These are phyloP conservation scores for Pterocles burchelli DNA, from an alignment of 2,113 vertebrate genomes.

Conservation along the genomic window DNA sequence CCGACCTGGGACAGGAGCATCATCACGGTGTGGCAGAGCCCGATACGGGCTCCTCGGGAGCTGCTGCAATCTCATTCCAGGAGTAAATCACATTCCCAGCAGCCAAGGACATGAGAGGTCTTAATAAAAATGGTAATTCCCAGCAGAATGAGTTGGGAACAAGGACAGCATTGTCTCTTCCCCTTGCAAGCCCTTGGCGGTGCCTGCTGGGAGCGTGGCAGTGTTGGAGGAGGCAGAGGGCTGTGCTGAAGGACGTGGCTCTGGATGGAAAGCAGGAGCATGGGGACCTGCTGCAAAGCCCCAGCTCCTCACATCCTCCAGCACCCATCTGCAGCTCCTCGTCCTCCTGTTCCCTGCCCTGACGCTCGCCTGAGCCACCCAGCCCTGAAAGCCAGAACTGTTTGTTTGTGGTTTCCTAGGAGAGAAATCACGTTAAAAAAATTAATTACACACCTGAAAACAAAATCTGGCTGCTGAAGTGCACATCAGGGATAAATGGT, in stretches of 20 bases:
- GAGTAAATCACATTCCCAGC: slow-evolving; percentile 56
- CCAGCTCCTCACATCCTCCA: not conserved
- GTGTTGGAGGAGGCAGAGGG: not conserved
- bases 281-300: not conserved
- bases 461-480: slow-evolving; percentile 70
- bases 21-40: not conserved
- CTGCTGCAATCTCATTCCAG: slow-evolving; percentile 38
- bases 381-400: slow-evolving; percentile 30
- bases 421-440: slow-evolving; percentile 71
- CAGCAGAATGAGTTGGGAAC: slow-evolving; percentile 45
- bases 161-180: not conserved
- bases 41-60: not conserved
- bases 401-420: slow-evolving; percentile 69
- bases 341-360: not conserved
- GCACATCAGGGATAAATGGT: slow-evolving; percentile 71
- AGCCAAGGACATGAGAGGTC: slow-evolving; percentile 46
- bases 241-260: not conserved
- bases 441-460: slow-evolving; percentile 77
- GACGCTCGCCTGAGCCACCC: not conserved
- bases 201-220: not conserved
- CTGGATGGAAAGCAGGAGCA: not conserved
- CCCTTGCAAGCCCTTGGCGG: not conserved
- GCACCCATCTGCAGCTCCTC: not conserved
- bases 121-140: slow-evolving; percentile 68
- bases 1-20: not conserved